Base-by-base conservation (phyloP, 2,797 vertebrate species). In the Protonibea diacanthus region DNA sequence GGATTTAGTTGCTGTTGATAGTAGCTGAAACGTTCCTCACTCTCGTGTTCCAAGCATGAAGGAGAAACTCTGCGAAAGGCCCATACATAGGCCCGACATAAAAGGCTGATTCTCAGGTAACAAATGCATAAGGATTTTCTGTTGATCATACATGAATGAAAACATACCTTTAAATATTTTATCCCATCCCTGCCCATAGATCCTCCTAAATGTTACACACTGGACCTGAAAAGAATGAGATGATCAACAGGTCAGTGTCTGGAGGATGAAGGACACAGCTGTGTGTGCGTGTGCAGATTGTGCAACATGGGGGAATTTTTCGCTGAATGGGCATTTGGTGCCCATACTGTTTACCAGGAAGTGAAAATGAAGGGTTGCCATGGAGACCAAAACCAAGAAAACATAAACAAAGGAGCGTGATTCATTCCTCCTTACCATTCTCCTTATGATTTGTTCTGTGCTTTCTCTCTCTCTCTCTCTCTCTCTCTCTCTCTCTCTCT, bases 291-390 rank as follows among this genome's bases (percentile, higher is more conserved):
- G n/a, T 17, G 59, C 18, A 9, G 18, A 63, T 84, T 85, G 74
- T 29, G 69, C 14, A 85, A 88, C 52, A 29, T 7, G 25, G 27
- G 48, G 14, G 42, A 29, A 48, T 6, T 61, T 80, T 85, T 77
- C 53, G 82, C 92, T 89, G 86, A 91, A 70, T 74, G 60, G 78
- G 71, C 86, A 75, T 63, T 71, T 79, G 69, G 40, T n/a, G 67
- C 72, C 76, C 59, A 12, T 47, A 49, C 57, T 74, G 61, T 84
- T 71, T 61, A 86, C 73, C 49, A 69, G 84, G 91, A 95, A 94
- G 85, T 92, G 78, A 88, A 90, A 92, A 88, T 33, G 21, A 78
- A 60, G 5, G 1, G 57, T 92, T 77, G 12, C 88, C 79, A 84
- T 42, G 52, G 90, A 65, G 74, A 92, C 82, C 0, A 74, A 18